Evolutionary conservation across 1,140 invertebrate species (phyloP).

Genomic region (Odontomachus brunneus): DNA sequence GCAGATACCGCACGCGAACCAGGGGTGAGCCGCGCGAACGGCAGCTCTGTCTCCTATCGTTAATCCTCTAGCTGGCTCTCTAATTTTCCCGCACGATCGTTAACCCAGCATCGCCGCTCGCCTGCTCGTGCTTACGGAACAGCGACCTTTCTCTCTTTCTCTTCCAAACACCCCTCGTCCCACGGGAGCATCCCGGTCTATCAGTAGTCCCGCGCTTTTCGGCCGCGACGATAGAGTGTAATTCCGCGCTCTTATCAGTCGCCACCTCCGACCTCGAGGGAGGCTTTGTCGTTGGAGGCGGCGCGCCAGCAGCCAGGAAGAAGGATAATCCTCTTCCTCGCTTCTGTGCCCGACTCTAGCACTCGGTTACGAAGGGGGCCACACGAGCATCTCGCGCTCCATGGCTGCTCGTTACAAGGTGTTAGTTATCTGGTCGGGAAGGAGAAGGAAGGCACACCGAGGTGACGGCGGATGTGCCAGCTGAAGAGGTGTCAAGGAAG

Average conservation of each 20-base stretch:
- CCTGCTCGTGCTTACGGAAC: not conserved
- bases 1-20: not conserved
- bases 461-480: constrained; percentile 40
- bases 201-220: constrained; percentile 51
- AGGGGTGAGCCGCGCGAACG: not conserved
- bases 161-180: not conserved
- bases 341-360: constrained; percentile 19
- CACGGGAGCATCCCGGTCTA: constrained; percentile 39
- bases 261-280: constrained; percentile 66
- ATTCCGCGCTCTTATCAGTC: constrained; percentile 70
- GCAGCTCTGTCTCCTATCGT: constrained; percentile 61
- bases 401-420: constrained; percentile 66
- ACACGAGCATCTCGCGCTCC: constrained; percentile 24
- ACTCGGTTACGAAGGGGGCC: not conserved
- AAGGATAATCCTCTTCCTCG: constrained; percentile 57
- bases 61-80: constrained; percentile 59
- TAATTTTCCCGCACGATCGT: constrained; percentile 71
- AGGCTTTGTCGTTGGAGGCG: constrained; percentile 22
- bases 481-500: constrained; percentile 36
- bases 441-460: constrained; percentile 2
- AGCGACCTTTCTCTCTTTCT: not conserved
- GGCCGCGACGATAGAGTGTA: constrained; percentile 58
- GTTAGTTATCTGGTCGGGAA: constrained; percentile 71
- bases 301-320: constrained; percentile 10
- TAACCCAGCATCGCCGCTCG: constrained; percentile 57